Conservation (phyloP, 2,113 vertebrate species). For the Stegostoma tigrinum region DNA sequence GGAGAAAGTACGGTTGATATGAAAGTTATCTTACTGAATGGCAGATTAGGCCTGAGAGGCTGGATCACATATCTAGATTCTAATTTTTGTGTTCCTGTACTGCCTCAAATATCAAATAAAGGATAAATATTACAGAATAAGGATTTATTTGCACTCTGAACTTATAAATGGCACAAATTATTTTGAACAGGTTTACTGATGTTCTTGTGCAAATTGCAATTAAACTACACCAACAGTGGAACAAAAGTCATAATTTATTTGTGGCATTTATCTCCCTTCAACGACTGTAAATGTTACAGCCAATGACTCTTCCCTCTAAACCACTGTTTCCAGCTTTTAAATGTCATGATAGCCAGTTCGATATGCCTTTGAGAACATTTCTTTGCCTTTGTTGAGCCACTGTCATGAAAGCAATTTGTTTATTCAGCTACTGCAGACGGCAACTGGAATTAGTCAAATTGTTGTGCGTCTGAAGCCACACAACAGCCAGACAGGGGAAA, state of each 20-base stretch:
- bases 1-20: too few relatives aligned
- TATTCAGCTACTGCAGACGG: not conserved
- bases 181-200: not conserved
- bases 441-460: not conserved
- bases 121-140: not conserved
- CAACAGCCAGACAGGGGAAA: not conserved
- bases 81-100: not conserved
- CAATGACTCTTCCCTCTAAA: not conserved
- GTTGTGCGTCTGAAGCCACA: not conserved
- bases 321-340: not conserved
- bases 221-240: not conserved
- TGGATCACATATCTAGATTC: not conserved
- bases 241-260: not conserved
- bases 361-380: not conserved
- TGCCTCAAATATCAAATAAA: not conserved
- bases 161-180: not conserved
- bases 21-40: too few relatives aligned
- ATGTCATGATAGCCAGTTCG: not conserved
- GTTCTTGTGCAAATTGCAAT: not conserved
- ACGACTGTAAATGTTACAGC: not conserved
- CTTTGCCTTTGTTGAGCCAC: not conserved
- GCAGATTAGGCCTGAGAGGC: not conserved
- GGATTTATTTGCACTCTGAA: not conserved
- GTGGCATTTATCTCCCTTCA: not conserved
- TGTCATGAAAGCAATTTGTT: not conserved